phyloP scores from a whole-genome alignment of 2,888 invertebrate genomes.

The Pimpla rufipes region DNA sequence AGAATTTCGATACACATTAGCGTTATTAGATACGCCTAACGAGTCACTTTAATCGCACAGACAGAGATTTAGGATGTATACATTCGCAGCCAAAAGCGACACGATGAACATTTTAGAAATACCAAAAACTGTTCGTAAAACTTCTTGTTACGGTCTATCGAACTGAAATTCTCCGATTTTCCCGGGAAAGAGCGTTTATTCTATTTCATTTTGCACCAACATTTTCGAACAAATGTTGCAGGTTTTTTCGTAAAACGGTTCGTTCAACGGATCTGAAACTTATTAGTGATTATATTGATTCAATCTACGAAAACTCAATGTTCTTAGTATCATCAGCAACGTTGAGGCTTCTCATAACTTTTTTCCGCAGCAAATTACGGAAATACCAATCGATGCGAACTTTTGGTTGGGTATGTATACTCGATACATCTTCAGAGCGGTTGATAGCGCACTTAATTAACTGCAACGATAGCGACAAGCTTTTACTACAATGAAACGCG shows the following conservation, averaged over 20 bases:
- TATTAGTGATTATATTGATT: neutral
- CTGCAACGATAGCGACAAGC: neutral
- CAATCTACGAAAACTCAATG: neutral
- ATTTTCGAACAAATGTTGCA: too few relatives aligned
- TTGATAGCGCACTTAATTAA: neutral
- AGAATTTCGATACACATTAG: conserved; percentile 31
- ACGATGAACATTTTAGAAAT: too few relatives aligned
- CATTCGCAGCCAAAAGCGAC: neutral
- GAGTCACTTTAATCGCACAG: conserved; percentile 24
- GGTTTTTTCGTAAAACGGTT: neutral
- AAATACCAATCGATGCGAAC: neutral
- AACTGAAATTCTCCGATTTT: too few relatives aligned
- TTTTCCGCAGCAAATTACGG: neutral
- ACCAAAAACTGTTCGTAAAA: too few relatives aligned
- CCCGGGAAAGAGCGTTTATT: too few relatives aligned
- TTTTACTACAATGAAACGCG: conserved; percentile 21
- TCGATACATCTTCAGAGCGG: neutral
- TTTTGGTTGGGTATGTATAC: neutral
- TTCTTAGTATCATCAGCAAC: neutral
- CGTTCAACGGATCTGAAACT: neutral
- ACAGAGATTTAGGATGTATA: conserved; percentile 16
- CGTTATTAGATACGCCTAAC: conserved; percentile 36
- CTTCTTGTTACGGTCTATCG: too few relatives aligned
- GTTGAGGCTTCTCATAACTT: neutral
- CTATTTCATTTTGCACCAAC: too few relatives aligned